Conservation (phyloP, 2,888 invertebrate genomes). For the Drosophila neonasuta region DNA sequence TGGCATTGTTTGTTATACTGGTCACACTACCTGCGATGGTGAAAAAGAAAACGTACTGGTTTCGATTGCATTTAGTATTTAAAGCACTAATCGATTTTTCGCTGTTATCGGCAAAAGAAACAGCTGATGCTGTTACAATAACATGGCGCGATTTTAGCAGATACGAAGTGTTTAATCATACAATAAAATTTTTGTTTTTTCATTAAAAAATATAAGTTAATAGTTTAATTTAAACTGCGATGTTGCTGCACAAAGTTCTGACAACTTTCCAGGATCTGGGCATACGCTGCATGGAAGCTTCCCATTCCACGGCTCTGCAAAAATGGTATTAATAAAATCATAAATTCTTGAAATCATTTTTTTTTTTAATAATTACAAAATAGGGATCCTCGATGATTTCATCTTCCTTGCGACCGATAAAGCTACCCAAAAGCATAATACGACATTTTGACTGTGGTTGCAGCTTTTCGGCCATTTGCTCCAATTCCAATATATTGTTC, state of each 20-base stretch:
- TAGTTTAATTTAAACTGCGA: conserved; percentile 3
- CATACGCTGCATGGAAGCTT: conserved; percentile 70
- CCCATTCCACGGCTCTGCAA: conserved; percentile 72
- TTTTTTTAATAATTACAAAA: conserved; percentile 85
- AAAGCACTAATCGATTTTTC: not conserved
- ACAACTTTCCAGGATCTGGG: conserved; percentile 73
- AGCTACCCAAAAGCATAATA: conserved; percentile 90
- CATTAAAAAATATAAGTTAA: not conserved
- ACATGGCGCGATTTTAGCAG: not conserved
- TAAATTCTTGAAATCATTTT: not conserved
- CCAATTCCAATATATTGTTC: conserved; percentile 88
- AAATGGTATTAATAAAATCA: no score
- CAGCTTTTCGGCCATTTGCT: conserved; percentile 82
- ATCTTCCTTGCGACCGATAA: conserved; percentile 88
- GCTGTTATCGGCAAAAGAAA: not conserved
- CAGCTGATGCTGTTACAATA: not conserved
- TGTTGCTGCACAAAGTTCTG: conserved; percentile 57
- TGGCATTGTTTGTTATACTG: no score
- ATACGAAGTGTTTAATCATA: not conserved
- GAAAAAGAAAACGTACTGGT: not conserved
- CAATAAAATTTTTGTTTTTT: not conserved
- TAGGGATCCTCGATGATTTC: conserved; percentile 93
- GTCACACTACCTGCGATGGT: no score
- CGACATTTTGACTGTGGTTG: conserved; percentile 86
- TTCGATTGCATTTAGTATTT: not conserved